A percentile compares a stretch with the other conserved stretches of the same genome.
These are phyloP conservation scores for Antechinus flavipes DNA, from an alignment of 2,113 vertebrate species.

Conservation along the genomic window DNA sequence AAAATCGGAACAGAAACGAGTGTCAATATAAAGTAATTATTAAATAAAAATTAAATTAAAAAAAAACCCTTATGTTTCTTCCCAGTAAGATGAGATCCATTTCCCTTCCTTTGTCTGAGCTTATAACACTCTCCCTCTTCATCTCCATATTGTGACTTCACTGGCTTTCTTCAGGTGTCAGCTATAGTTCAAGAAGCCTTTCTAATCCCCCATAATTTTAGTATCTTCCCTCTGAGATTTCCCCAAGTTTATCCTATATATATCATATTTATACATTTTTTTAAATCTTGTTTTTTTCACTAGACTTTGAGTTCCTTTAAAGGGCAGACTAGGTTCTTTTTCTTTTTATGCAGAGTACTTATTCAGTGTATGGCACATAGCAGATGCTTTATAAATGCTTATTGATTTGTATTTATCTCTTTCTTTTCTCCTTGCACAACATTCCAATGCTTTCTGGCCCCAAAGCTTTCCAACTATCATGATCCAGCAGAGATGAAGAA, in stretches of 20 bases:
- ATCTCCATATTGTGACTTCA: neutral
- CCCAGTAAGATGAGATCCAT: neutral
- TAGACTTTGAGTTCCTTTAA: neutral
- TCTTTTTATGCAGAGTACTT: neutral
- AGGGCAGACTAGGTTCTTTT: neutral
- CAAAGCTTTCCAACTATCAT: neutral
- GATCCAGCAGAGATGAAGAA: no score
- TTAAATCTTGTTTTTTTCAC: neutral
- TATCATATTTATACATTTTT: neutral
- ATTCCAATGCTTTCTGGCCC: neutral
- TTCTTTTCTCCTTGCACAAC: neutral
- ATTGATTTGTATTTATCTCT: neutral
- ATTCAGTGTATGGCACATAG: neutral
- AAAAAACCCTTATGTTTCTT: neutral
- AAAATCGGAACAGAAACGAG: no score
- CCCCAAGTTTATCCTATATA: neutral
- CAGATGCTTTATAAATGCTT: neutral
- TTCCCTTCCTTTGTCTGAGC: neutral
- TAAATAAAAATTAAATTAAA: no score
- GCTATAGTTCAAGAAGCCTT: neutral
- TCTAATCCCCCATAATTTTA: neutral
- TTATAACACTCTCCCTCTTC: neutral
- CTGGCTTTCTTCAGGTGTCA: neutral
- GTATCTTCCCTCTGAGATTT: neutral
- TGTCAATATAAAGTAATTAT: no score